Percentiles rank a stretch among this genome's conserved stretches.
Conservation (phyloP, 1,140 invertebrate genomes). For the Megalopta genalis region DNA sequence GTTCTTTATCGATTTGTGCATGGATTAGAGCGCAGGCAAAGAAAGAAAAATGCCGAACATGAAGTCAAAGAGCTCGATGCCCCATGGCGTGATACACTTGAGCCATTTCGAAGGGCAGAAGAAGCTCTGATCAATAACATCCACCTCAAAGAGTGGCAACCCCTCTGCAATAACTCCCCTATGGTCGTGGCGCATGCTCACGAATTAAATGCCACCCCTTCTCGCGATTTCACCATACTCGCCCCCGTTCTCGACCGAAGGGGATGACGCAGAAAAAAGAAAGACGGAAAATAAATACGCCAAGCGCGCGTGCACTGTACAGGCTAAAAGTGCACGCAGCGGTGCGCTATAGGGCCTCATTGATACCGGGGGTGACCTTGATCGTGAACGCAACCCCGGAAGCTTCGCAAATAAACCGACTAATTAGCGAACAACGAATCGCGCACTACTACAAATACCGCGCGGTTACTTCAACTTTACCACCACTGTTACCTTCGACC, state of each 20-base stretch:
- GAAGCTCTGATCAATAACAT: slow-evolving; percentile 62
- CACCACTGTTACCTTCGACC: too few relatives aligned
- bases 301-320: background rate
- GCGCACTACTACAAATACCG: too few relatives aligned
- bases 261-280: background rate
- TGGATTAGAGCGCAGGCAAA: background rate
- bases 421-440: too few relatives aligned
- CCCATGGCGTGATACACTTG: slow-evolving; percentile 52
- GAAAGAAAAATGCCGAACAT: background rate
- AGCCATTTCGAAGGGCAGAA: slow-evolving; percentile 52
- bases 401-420: too few relatives aligned
- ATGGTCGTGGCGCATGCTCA: slow-evolving; percentile 59
- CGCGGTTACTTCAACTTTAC: too few relatives aligned
- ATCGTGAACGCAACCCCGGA: slow-evolving; percentile 40
- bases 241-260: background rate
- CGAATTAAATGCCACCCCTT: slow-evolving; percentile 52
- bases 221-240: slow-evolving; percentile 17
- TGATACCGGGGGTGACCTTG: slow-evolving; percentile 47
- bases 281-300: slow-evolving; percentile 23
- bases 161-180: slow-evolving; percentile 54
- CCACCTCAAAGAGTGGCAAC: slow-evolving; percentile 47
- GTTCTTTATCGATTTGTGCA: background rate
- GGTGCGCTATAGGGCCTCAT: slow-evolving; percentile 6
- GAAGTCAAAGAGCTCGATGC: slow-evolving; percentile 8
- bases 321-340: too few relatives aligned